Evolutionary conservation across 2,888 invertebrate species (phyloP), one percentile per base, ranked within the genome.

Genomic region (Synergus laeviventris): DNA sequence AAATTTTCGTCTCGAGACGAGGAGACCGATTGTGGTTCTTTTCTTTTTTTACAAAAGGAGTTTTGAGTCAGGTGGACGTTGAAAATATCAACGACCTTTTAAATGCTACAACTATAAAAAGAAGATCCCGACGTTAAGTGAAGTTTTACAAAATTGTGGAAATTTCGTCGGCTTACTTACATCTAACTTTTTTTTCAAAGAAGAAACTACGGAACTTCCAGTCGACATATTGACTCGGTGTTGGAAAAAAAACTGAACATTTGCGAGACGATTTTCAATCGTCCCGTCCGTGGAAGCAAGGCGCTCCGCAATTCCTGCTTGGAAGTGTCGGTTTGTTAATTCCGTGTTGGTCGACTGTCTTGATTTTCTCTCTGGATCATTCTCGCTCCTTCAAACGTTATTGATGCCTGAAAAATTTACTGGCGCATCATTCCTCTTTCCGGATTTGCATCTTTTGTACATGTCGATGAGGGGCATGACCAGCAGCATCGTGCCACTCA

Each of bases 401-500:
- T 89, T 87, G 76, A 89, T 85, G 76, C 84, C 87, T 73, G 85
- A 81, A 70, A 88, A 87, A 77, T 89, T 85, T 24, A 80, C 84
- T 56, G 84, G 76, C 60, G 84, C 81, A 70, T 85, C 83, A 66
- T 81, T 81, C 73, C 81, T 81, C 38, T 78, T 79, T 73, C 80
- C 83, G 56, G 74, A 77, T 70, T 78, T 84, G 77, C 81, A 86
- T 77, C 84, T 86, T 31, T 88, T 85, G 70, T 86, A 89, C 66
- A 88, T 83, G 79, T 88, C 88, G 77, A 89, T 83, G 18, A 90
- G 81, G 24, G 92, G 92, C 84, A 91, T 88, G 36, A 92, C 89
- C 81, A 92, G 83, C 82, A 96, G 90, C 66, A 96, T 92, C 1
- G 94, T 84, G 0, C 97, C 97, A 1, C 96, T 96, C 14, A 95